Evolutionary conservation across 2,888 invertebrate genomes (phyloP).

Genomic region (Apotomis betuletana): DNA sequence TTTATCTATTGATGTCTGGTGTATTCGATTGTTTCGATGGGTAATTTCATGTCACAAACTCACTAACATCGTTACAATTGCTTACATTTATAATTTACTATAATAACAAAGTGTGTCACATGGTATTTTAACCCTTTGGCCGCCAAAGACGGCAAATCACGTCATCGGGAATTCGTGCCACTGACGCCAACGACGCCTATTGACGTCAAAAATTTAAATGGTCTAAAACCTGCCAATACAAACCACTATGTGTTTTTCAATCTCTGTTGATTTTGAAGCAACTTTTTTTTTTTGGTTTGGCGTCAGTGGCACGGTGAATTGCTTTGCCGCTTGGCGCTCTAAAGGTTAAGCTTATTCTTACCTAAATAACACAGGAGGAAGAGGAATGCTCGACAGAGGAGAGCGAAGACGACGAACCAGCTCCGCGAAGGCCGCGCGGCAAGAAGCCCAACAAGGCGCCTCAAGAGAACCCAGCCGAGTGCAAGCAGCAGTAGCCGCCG

Average conservation of each 20-base stretch:
- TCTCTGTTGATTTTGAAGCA: no score
- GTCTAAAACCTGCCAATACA: no score
- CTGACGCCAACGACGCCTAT: no score
- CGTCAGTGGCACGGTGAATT: no score
- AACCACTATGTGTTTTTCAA: no score
- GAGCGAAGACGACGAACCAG: constrained; percentile 82
- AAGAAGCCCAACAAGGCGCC: constrained; percentile 62
- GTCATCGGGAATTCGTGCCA: no score
- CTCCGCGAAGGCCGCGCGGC: constrained; percentile 70
- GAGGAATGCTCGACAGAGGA: constrained; percentile 84
- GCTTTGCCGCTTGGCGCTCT: no score
- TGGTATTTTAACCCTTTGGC: no score
- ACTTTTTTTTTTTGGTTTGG: no score
- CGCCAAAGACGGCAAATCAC: no score
- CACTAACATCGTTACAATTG: not conserved
- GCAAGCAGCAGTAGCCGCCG: constrained; percentile 87
- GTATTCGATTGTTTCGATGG: not conserved
- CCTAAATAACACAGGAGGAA: constrained; percentile 65
- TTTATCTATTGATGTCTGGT: constrained; percentile 13
- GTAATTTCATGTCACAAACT: not conserved
- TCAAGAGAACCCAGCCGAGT: constrained; percentile 84
- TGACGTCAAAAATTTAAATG: no score
- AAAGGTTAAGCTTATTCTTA: constrained; percentile 6
- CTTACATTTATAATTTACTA: not conserved
- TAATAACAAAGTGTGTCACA: no score